Evolutionary conservation across 2,113 vertebrate genomes (phyloP), one percentile per base, ranked within the genome.

Genomic region (Seriola quinqueradiata): DNA sequence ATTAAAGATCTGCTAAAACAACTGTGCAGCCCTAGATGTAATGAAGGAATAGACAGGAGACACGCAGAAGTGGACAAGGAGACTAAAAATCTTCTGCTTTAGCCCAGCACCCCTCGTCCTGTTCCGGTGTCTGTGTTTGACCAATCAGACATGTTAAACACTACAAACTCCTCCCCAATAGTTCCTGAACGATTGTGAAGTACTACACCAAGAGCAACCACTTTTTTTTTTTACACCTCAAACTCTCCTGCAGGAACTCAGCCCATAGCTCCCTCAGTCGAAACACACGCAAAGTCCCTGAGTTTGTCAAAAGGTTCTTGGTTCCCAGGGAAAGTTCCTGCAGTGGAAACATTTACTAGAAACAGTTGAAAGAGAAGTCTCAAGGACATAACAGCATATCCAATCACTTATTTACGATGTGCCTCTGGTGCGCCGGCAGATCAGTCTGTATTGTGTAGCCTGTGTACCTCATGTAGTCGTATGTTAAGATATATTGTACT

Each of bases 381-480:
- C 48, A 50, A 19, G 46, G 17, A 50, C 1, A 14, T n/a, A 42
- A 60, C 8, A 48, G 44, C 69, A 40, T 21, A 5, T 59, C 25
- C 34, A 0, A 14, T 14, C 8, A 38, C 17, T 5, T 55, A 42
- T 4, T 44, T 72, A 34, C n/a, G 4, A 9, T 19, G n/a, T 3
- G 21, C 40, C 28, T 65, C 28, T 50, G 52, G n/a, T 23, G 59
- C 50, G 34, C 52, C 50, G 52, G 50, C 59, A 23, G 65, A 40
- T 76, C 48, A 63, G 66, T 12, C 38, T 61, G 21, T 23, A 19
- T 34, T 12, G 8, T 55, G 21, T 38, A 48, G 55, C 0, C 21
- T 9, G 42, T 66, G 38, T 17, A 55, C 10, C 50, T 14, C 16
- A 16, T n/a, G 0, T 21, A 0, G 44, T 6, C 5, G 4, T 40